Percentiles rank a stretch among this genome's conserved stretches.
phyloP scores from a whole-genome alignment of 2,888 invertebrate species.

The Leucoptera coffeella region DNA sequence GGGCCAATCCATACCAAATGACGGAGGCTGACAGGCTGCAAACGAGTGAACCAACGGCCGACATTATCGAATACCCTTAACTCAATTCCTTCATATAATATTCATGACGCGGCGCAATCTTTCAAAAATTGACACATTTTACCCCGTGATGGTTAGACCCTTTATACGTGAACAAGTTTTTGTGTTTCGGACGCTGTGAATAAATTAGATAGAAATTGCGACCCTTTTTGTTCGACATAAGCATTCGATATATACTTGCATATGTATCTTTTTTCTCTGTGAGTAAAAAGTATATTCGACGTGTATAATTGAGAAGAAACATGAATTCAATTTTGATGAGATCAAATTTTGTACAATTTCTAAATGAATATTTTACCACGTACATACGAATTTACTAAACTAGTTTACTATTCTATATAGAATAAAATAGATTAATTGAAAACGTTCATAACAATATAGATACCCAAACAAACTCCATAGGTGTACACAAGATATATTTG shows the following conservation, averaged over 20 bases:
- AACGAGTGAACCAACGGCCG: slow-evolving; percentile 34
- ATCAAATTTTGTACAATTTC: too few relatives aligned
- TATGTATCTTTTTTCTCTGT: too few relatives aligned
- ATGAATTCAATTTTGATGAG: too few relatives aligned
- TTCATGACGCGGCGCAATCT: slow-evolving; percentile 50
- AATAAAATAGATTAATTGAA: not conserved
- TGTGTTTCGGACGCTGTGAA: slow-evolving; percentile 38
- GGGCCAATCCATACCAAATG: slow-evolving; percentile 48
- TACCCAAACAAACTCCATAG: slow-evolving; percentile 14
- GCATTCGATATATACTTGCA: too few relatives aligned
- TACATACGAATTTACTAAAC: too few relatives aligned
- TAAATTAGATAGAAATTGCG: slow-evolving; percentile 22
- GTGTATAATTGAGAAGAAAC: too few relatives aligned
- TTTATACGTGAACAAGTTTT: slow-evolving; percentile 31
- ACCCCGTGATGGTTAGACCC: slow-evolving; percentile 20
- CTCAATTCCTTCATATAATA: slow-evolving; percentile 51
- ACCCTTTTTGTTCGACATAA: too few relatives aligned
- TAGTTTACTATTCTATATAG: not conserved
- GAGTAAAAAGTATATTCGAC: too few relatives aligned
- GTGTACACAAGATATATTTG: slow-evolving; percentile 34
- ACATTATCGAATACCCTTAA: slow-evolving; percentile 52
- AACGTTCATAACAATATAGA: not conserved
- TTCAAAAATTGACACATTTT: slow-evolving; percentile 54
- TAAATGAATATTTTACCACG: too few relatives aligned
- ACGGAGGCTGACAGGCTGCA: slow-evolving; percentile 47